A percentile compares a stretch with the other conserved stretches of the same genome.
These are phyloP conservation scores for Thera obeliscata DNA, from an alignment of 2,888 invertebrate genomes.

Conservation along the genomic window DNA sequence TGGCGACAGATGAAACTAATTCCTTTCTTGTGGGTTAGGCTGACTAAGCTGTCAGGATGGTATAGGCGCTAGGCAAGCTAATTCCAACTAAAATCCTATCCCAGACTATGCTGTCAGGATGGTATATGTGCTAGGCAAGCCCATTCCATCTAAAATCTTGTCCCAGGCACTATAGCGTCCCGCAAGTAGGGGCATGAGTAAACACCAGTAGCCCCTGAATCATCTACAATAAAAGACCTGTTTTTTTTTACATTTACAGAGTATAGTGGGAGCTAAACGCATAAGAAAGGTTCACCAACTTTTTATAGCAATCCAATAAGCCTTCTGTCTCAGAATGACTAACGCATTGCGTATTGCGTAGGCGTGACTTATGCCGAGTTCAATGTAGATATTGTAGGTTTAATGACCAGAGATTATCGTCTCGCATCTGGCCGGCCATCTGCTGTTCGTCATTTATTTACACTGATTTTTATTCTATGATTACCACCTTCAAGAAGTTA, in stretches of 20 bases:
- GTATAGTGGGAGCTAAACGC: not conserved
- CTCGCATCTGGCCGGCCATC: slow-evolving; percentile 32
- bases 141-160: too few species aligned
- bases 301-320: not conserved
- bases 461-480: slow-evolving; percentile 15
- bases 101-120: too few species aligned
- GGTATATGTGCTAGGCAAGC: too few species aligned
- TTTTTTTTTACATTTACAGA: not conserved
- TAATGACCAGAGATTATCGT: slow-evolving; percentile 35
- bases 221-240: too few species aligned
- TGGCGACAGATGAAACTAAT: too few species aligned
- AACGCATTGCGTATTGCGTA: slow-evolving; percentile 33
- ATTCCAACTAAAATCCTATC: too few species aligned
- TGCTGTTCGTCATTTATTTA: slow-evolving; percentile 17
- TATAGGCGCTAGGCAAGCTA: too few species aligned
- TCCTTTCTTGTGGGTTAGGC: too few species aligned
- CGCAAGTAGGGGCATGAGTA: too few species aligned
- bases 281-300: not conserved
- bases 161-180: too few species aligned
- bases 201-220: too few species aligned
- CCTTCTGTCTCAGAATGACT: slow-evolving; percentile 20
- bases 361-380: slow-evolving; percentile 31
- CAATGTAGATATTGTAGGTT: slow-evolving; percentile 31
- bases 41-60: too few species aligned
- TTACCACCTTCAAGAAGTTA: not conserved